Conservation (phyloP, 2,113 vertebrate species). For the Epinephelus fuscoguttatus region DNA sequence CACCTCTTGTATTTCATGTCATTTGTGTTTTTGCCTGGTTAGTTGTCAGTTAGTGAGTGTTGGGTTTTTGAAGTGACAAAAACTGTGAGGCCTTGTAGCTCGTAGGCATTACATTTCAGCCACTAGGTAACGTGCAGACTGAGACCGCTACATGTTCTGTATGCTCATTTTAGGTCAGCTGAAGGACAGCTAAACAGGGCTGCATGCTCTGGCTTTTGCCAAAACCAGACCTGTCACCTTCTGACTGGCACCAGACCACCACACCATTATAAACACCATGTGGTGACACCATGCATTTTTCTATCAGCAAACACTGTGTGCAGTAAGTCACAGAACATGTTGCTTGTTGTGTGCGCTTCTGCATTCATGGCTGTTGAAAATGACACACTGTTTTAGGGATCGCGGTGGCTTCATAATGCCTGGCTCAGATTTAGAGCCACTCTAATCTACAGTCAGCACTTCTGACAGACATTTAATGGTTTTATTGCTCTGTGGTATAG, state of each 20-base stretch:
- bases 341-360: constrained; percentile 4
- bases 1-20: too few species aligned
- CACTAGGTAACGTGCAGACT: not conserved
- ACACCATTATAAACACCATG: not conserved
- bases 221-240: not conserved
- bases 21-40: too few species aligned
- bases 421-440: constrained; percentile 56
- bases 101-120: not conserved
- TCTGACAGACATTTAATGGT: constrained; percentile 71
- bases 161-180: not conserved
- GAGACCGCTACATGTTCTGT: not conserved
- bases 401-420: constrained; percentile 54
- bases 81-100: not conserved
- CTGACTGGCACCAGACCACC: not conserved
- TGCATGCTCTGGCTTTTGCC: not conserved
- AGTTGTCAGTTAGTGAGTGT: too few species aligned
- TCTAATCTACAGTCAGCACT: constrained; percentile 75
- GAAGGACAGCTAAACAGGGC: constrained; percentile 16
- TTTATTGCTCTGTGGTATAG: constrained; percentile 64
- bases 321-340: constrained; percentile 22
- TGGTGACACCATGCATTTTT: not conserved
- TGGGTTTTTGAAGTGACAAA: too few species aligned
- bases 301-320: constrained; percentile 15
- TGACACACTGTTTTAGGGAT: constrained; percentile 37
- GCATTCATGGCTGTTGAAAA: constrained; percentile 30